Base-by-base conservation (phyloP, 2,888 invertebrate genomes). In the Megastigmus dorsalis region DNA sequence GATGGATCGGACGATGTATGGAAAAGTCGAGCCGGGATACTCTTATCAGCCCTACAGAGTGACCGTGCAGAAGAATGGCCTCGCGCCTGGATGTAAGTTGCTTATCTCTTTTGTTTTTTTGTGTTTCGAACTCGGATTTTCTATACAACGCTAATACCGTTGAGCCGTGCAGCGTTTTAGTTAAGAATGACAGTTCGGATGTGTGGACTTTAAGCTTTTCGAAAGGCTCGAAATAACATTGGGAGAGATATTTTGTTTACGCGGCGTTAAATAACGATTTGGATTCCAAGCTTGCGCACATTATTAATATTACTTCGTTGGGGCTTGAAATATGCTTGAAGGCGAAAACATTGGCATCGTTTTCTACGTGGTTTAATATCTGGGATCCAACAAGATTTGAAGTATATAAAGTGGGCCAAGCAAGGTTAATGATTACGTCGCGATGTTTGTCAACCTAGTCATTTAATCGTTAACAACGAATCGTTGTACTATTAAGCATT, bases 1-100 rank as follows among this genome's bases (percentile, higher is more conserved):
- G 26, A 95, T 96, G 95, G 95, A 96, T 91, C 92, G 95, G 87
- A 94, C 95, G 88, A 95, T 95, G 95, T 96, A 96, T 88, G 95
- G 95, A 81, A 95, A 95, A 90, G 92, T 95, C 85, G 92, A 93
- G 87, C 95, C 95, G 67, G 95, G 95, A 84, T 80, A 83, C 59
- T 94, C 93, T 86, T 92, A 95, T 88, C 94, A 95, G 84, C 95
- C 96, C 65, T 96, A 95, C 89, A 92, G 95, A 89, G 95, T 95
- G 88, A 93, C 94, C 66, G 91, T 94, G 88, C 94, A 93, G 89
- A 94, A 94, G 89, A 95, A 95, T 85, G 94, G 94, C 80, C 92
- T 93, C 83, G 92, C 93, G 83, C 95, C 95, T 82, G 95, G 95
- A 90, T 95, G 95, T 95, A 91, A 95, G 95, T 33, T 36, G 38